A percentile compares a stretch with the other conserved stretches of the same genome.
Evolutionary conservation across 92 coral and sea anemone genomes (phyloP).

Genomic region (Epizoanthus scotinus): DNA sequence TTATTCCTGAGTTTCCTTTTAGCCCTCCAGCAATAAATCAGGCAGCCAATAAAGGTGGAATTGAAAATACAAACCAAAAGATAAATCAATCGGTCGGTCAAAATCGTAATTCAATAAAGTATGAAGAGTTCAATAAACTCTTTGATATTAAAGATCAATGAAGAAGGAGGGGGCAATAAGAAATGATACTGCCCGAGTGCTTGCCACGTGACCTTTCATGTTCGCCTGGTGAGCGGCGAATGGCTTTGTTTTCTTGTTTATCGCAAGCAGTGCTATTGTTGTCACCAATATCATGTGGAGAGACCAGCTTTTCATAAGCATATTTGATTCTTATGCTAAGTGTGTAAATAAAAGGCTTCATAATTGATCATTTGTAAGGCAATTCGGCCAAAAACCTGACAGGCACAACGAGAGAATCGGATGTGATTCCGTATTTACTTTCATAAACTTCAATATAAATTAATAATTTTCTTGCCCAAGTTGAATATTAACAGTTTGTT

Average conservation of each 20-base stretch:
- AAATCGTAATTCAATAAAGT: slow-evolving; percentile 83
- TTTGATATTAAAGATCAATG: slow-evolving; percentile 64
- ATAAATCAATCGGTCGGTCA: slow-evolving; percentile 49
- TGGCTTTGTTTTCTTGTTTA: slow-evolving; percentile 63
- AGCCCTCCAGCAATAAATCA: slow-evolving; percentile 90
- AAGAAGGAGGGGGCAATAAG: slow-evolving; percentile 30
- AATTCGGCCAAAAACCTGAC: slow-evolving; percentile 89
- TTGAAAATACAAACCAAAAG: slow-evolving; percentile 83
- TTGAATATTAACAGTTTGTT: slow-evolving; percentile 83
- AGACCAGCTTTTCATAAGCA: slow-evolving; percentile 83
- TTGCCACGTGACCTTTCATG: background rate
- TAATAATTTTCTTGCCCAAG: slow-evolving; percentile 78
- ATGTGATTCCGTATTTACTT: slow-evolving; percentile 79
- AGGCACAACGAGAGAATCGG: slow-evolving; percentile 82
- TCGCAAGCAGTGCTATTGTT: slow-evolving; percentile 62
- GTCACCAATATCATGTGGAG: slow-evolving; percentile 79
- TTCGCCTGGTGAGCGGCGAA: slow-evolving; percentile 21
- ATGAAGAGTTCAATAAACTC: slow-evolving; percentile 72
- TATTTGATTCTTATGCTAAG: slow-evolving; percentile 94
- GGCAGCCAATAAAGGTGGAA: slow-evolving; percentile 67
- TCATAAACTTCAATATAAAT: slow-evolving; percentile 83
- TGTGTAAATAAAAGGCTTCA: slow-evolving; percentile 79
- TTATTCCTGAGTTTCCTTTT: slow-evolving; percentile 75
- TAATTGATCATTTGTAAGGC: slow-evolving; percentile 99
- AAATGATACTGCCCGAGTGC: slow-evolving; percentile 21